A percentile compares a stretch with the other conserved stretches of the same genome.
Evolutionary conservation across 2,113 vertebrate species (phyloP).

Genomic region (Cebus imitator): DNA sequence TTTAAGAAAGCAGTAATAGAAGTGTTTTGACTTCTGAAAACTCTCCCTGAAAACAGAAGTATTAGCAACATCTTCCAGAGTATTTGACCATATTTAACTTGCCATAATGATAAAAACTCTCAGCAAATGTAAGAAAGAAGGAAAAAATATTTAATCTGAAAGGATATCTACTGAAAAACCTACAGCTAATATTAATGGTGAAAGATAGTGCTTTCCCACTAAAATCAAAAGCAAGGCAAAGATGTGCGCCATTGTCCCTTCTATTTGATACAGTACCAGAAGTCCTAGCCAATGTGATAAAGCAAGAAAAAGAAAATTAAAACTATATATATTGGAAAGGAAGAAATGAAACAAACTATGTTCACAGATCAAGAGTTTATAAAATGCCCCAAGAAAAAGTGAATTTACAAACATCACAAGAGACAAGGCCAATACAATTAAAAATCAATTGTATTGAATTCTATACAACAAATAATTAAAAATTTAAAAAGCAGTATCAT

Average conservation of each 20-base stretch:
- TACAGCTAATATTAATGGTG: not conserved
- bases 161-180: not conserved
- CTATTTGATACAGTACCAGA: not conserved
- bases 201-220: not conserved
- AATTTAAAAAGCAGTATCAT: not conserved
- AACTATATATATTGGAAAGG: not conserved
- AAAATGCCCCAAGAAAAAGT: not conserved
- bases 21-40: not conserved
- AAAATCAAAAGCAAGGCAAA: not conserved
- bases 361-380: not conserved
- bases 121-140: not conserved
- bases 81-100: not conserved
- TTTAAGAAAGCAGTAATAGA: slow-evolving; percentile 3
- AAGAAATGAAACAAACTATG: not conserved
- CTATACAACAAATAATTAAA: not conserved
- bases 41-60: not conserved
- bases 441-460: not conserved
- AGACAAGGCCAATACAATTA: not conserved
- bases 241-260: not conserved
- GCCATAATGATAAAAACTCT: not conserved
- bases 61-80: not conserved
- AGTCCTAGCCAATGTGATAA: not conserved
- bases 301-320: not conserved
- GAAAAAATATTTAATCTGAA: not conserved
- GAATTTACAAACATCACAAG: not conserved